phyloP scores from a whole-genome alignment of 2,113 vertebrate species.

The Apodemus sylvaticus region DNA sequence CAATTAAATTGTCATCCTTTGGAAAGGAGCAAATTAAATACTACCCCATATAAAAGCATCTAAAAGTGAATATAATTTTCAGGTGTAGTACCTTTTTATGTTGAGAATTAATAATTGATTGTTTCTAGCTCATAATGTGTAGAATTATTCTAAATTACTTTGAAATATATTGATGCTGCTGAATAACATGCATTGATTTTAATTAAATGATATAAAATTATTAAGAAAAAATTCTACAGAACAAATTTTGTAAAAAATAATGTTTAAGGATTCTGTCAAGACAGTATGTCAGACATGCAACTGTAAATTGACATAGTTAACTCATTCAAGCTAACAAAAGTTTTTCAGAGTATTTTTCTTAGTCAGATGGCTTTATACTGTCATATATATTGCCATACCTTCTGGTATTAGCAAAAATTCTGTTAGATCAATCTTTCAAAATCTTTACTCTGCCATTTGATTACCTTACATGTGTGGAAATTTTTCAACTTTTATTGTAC shows the following conservation, averaged over 20 bases:
- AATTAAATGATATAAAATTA: neutral
- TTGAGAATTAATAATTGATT: neutral
- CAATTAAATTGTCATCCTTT: neutral
- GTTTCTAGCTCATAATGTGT: neutral
- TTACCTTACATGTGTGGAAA: neutral
- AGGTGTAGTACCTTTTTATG: neutral
- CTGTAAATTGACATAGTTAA: neutral
- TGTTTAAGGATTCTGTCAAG: neutral
- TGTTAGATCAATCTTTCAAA: neutral
- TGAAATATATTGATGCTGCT: neutral
- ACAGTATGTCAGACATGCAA: neutral
- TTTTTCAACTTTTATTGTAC: neutral
- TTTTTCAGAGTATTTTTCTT: neutral
- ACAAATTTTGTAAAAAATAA: neutral
- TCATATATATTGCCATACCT: neutral
- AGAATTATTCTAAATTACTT: neutral
- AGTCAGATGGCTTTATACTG: neutral
- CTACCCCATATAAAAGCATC: neutral
- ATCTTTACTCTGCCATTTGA: neutral
- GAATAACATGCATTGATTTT: neutral
- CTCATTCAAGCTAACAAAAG: neutral
- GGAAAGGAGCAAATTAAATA: neutral
- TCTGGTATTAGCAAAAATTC: neutral
- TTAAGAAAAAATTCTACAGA: neutral
- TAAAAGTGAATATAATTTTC: neutral